Evolutionary conservation across 2,113 vertebrate species (phyloP).

Genomic region (Zingel zingel): DNA sequence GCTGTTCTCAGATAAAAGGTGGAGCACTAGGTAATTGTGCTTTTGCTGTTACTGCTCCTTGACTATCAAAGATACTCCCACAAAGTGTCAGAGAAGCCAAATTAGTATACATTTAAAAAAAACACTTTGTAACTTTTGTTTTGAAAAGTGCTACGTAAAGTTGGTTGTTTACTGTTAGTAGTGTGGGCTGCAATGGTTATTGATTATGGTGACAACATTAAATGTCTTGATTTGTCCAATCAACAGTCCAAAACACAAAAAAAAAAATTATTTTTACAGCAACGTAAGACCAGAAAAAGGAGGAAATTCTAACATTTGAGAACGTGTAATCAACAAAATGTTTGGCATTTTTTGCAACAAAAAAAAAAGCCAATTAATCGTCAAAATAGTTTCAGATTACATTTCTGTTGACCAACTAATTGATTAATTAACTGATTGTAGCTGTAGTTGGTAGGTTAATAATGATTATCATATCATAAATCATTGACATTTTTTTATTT

Average conservation of each 20-base stretch:
- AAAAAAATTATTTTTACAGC: neutral
- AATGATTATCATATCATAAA: constrained; percentile 24
- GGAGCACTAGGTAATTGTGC: neutral
- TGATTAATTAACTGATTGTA: neutral
- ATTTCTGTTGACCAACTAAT: neutral
- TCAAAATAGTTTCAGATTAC: neutral
- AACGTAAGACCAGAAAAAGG: neutral
- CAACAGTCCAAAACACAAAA: neutral
- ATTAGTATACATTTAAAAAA: neutral
- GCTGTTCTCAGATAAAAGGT: neutral
- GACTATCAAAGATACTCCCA: neutral
- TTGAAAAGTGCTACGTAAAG: neutral
- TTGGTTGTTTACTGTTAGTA: neutral
- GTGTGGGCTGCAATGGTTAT: neutral
- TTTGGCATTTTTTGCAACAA: neutral
- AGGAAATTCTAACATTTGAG: too few relatives aligned
- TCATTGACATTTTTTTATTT: constrained; percentile 39
- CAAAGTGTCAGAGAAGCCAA: neutral
- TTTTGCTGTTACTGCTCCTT: neutral
- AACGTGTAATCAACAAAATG: neutral
- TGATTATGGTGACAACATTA: neutral
- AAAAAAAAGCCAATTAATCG: neutral
- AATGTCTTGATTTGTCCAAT: neutral
- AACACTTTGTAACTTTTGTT: neutral
- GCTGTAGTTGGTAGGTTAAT: neutral